These are phyloP conservation scores for Erebia ligea DNA, from an alignment of 2,888 invertebrate species.

Conservation along the genomic window DNA sequence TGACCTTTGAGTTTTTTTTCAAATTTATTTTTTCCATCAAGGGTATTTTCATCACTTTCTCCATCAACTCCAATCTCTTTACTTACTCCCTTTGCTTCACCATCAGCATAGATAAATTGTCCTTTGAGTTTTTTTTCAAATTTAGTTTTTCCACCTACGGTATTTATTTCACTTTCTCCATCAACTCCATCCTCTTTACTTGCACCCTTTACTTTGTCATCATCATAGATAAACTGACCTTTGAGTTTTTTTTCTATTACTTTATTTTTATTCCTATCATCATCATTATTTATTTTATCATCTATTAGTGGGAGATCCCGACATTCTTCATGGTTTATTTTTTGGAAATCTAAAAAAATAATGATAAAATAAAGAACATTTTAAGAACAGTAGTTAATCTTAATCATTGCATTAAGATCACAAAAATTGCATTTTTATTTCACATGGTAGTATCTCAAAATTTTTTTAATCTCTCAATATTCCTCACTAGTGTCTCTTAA, in stretches of 20 bases:
- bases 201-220: background rate
- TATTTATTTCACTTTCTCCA: background rate
- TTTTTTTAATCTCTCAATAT: slow-evolving; percentile 5
- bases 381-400: background rate
- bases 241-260: too few relatives aligned
- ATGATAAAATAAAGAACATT: background rate
- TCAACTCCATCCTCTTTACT: background rate
- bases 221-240: background rate
- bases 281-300: background rate
- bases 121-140: background rate
- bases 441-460: slow-evolving; percentile 51
- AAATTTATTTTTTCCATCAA: background rate
- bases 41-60: background rate
- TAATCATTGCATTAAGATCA: background rate
- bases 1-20: background rate
- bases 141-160: background rate
- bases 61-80: background rate
- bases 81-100: background rate
- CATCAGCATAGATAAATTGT: background rate
- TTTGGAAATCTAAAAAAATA: slow-evolving; percentile 32
- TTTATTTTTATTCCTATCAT: too few relatives aligned
- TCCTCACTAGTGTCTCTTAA: slow-evolving; percentile 54
- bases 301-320: slow-evolving; percentile 47
- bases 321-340: slow-evolving; percentile 45
- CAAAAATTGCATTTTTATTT: background rate